Conservation (phyloP, 1,140 invertebrate species). For the Lithobius niger region DNA sequence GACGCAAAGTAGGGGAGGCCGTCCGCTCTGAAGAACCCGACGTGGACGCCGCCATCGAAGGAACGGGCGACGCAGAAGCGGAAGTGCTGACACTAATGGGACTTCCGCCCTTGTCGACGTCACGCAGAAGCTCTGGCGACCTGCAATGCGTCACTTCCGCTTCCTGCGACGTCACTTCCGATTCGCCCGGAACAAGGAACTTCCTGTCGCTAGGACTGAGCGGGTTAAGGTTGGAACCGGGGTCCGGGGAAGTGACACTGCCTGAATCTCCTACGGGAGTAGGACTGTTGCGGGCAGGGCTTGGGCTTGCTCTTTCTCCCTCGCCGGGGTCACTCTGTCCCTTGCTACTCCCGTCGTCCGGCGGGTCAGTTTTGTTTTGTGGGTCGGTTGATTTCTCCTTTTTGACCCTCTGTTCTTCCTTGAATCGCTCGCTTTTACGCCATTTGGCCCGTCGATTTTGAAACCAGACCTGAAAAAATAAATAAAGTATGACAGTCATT, state of each 20-base stretch:
- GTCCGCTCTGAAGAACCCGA: conserved; percentile 1
- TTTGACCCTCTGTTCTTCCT: conserved; percentile 68
- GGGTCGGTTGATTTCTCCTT: conserved; percentile 45
- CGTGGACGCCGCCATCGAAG: conserved; percentile 2
- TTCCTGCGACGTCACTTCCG: background rate
- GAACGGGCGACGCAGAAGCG: background rate
- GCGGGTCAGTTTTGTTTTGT: conserved; percentile 8
- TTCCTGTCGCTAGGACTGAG: background rate
- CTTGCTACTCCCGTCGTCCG: conserved; percentile 9
- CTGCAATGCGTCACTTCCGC: background rate
- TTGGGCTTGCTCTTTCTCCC: conserved; percentile 4
- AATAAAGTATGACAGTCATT: no score
- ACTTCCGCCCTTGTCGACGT: background rate
- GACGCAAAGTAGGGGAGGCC: background rate
- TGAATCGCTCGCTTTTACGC: conserved; percentile 77
- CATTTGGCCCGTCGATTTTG: conserved; percentile 87
- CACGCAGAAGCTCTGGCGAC: background rate
- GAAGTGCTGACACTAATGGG: background rate
- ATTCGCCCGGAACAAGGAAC: background rate
- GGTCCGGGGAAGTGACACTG: background rate
- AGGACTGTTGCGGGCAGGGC: background rate
- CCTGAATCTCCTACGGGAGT: background rate
- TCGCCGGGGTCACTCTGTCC: conserved; percentile 8
- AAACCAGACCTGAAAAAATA: conserved; percentile 84
- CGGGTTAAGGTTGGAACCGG: background rate